A percentile compares a stretch with the other conserved stretches of the same genome.
phyloP scores from a whole-genome alignment of 2,113 vertebrate species.

The Chaetura pelagica region DNA sequence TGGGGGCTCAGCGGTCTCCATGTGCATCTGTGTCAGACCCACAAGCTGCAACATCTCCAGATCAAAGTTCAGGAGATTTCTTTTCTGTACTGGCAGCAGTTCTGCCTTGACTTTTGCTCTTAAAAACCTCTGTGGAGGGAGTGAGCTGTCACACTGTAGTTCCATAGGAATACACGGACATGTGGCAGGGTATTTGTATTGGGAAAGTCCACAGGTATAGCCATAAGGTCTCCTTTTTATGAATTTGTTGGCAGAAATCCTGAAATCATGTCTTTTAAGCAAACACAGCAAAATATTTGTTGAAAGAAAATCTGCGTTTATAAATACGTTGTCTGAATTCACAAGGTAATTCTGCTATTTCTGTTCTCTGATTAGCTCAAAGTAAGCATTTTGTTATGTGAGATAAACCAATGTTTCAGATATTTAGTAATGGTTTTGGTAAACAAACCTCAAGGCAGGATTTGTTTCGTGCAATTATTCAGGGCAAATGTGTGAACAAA shows the following conservation, averaged over 20 bases:
- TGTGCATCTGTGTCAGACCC: accelerated
- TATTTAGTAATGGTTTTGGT: neutral
- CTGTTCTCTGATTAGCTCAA: neutral
- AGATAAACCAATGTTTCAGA: neutral
- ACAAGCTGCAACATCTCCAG: neutral
- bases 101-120: neutral
- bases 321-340: neutral
- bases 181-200: neutral
- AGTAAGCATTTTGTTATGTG: neutral
- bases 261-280: neutral
- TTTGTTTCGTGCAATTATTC: neutral
- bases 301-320: neutral
- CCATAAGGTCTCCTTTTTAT: neutral
- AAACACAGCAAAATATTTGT: neutral
- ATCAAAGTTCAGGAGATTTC: accelerated
- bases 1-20: neutral
- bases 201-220: neutral
- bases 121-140: neutral
- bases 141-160: neutral
- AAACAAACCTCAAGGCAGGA: neutral
- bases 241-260: neutral
- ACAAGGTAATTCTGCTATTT: neutral
- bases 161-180: accelerated
- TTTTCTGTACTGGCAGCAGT: neutral
- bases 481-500: neutral